Base-by-base conservation (phyloP, 2,888 invertebrate genomes). In the Chaitophorus viminalis region DNA sequence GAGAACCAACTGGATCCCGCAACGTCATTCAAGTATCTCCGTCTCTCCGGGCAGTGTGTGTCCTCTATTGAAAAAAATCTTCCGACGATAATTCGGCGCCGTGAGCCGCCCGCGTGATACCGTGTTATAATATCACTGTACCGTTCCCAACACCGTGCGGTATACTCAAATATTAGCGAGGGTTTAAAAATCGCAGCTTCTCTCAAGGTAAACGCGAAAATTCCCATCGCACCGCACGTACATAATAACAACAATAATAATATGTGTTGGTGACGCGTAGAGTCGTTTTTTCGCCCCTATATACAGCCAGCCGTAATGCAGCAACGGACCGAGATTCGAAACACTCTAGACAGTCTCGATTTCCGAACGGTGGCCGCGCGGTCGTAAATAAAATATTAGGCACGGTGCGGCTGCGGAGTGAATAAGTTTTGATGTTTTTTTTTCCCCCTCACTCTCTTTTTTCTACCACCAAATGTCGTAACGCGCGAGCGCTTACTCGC, bases 301-400 rank as follows among this genome's bases (percentile, higher is more conserved):
- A 0, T 14, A 25, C 29, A n/a, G 3, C 68, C 68, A 0, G n/a
- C 65, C 3, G 65, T 5, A 1, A 6, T 21, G 65, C 9, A 65
- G 29, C 68, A 29, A 68, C 68, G n/a, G 68, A 68, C 68, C 68
- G 68, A n/a, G n/a, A 68, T 68, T 68, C 68, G 68, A 11, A 68
- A 60, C 60, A 60, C 60, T 25, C 60, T 60, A 11, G 29, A 60
- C 60, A 60, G 21, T 25, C 60, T 60, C 60, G 60, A 25, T 25
- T 25, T 3, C 21, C 60, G 21, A 25, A 60, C 60, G 25, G 54
- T 21, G 54, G 54, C 54, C 18, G 54, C 54, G 54, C 54, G 17
- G 25, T 25, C 21, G 60, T 60, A 60, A 60, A 21, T 21, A 60
- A 60, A 60, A 21, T 21, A 60, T 60, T 60, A 54, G 17, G 18